These are phyloP conservation scores for Columba livia DNA, from an alignment of 2,113 vertebrate genomes.

Conservation along the genomic window DNA sequence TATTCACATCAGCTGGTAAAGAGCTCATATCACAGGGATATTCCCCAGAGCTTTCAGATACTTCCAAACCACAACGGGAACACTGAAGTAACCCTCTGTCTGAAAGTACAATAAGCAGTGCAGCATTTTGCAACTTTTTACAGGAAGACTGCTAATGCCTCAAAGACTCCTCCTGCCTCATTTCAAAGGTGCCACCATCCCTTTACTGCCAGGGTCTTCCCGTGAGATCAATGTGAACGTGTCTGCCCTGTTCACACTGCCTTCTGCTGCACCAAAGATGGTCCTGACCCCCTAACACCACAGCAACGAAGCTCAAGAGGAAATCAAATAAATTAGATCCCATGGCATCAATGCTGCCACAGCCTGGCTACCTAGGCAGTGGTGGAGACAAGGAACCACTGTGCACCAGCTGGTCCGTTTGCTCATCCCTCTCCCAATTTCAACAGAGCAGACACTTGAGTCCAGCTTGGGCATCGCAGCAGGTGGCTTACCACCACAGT, in stretches of 20 bases:
- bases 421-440: background rate
- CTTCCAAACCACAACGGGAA: background rate
- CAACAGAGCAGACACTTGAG: background rate
- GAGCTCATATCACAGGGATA: background rate
- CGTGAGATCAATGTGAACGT: accelerated
- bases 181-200: background rate
- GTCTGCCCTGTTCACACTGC: background rate
- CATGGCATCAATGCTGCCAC: background rate
- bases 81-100: background rate
- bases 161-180: background rate
- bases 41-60: background rate
- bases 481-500: accelerated
- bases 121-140: background rate
- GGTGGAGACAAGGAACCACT: background rate
- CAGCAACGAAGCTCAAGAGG: accelerated
- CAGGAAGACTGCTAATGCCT: background rate
- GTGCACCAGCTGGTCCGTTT: background rate
- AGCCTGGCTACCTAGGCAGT: background rate
- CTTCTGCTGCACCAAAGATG: accelerated
- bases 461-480: background rate
- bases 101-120: background rate
- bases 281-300: background rate
- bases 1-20: background rate
- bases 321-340: background rate
- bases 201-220: background rate